A percentile compares a stretch with the other conserved stretches of the same genome.
These are phyloP conservation scores for Lophius piscatorius DNA, from an alignment of 2,113 vertebrate genomes.

Conservation along the genomic window DNA sequence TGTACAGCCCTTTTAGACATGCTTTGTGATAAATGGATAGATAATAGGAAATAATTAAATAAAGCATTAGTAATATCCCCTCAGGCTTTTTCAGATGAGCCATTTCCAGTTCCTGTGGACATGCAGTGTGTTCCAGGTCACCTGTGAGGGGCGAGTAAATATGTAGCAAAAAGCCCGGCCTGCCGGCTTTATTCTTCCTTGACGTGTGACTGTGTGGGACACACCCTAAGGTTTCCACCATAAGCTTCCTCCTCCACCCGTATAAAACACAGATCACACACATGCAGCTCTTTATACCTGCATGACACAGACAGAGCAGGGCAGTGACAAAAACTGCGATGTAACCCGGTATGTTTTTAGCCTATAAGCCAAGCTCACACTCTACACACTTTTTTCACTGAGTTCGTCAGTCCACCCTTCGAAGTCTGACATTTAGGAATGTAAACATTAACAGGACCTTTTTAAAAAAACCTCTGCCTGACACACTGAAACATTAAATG, in stretches of 20 bases:
- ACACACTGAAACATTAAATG: too few species aligned
- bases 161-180: neutral
- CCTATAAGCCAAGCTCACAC: too few species aligned
- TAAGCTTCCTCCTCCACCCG: neutral
- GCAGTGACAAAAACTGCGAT: too few species aligned
- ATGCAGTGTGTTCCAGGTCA: neutral
- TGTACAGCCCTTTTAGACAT: too few species aligned
- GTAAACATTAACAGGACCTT: too few species aligned
- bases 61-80: neutral
- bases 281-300: too few species aligned
- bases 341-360: too few species aligned
- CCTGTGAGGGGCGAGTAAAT: neutral
- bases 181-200: constrained; percentile 16
- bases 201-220: constrained; percentile 15
- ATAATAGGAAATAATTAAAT: neutral
- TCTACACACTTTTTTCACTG: too few species aligned
- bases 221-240: constrained; percentile 38
- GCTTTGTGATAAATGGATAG: neutral
- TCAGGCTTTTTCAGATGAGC: neutral
- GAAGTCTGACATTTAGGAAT: too few species aligned
- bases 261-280: neutral
- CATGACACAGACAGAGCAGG: too few species aligned
- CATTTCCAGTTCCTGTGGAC: neutral
- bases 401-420: too few species aligned
- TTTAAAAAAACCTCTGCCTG: too few species aligned